These are phyloP conservation scores for Spinus pinus DNA, from an alignment of 2,797 vertebrate genomes.

Conservation along the genomic window DNA sequence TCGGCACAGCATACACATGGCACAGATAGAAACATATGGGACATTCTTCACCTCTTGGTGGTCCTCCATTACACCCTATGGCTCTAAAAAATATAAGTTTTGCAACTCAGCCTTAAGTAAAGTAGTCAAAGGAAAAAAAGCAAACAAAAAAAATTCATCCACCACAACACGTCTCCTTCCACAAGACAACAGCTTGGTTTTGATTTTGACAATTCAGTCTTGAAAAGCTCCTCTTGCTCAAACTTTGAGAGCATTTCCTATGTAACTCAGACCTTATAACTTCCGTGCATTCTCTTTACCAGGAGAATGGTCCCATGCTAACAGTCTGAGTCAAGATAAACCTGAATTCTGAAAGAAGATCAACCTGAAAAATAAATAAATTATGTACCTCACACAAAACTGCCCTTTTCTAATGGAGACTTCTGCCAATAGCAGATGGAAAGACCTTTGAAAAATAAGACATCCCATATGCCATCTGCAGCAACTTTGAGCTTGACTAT, in stretches of 20 bases:
- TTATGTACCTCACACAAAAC: background rate
- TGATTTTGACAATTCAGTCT: background rate
- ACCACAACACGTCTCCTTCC: background rate
- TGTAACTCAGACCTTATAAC: background rate
- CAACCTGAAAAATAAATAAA: background rate
- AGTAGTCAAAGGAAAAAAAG: background rate
- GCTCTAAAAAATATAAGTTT: background rate
- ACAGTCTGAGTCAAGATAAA: background rate
- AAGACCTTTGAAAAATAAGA: slow-evolving; percentile 60
- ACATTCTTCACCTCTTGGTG: background rate
- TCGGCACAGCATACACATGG: background rate
- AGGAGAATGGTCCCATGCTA: background rate
- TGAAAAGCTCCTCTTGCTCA: background rate
- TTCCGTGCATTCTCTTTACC: background rate
- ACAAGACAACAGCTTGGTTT: background rate
- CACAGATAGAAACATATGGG: fast-evolving
- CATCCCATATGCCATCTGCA: slow-evolving; percentile 31
- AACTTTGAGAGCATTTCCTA: background rate
- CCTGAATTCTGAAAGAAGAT: background rate
- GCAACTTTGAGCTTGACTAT: background rate
- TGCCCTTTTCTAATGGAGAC: slow-evolving; percentile 51
- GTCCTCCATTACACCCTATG: background rate
- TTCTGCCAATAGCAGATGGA: slow-evolving; percentile 61
- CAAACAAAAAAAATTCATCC: background rate
- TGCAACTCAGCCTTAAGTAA: background rate